A percentile compares a stretch with the other conserved stretches of the same genome.
Conservation (phyloP, 2,113 vertebrate species). For the Labeo rohita region DNA sequence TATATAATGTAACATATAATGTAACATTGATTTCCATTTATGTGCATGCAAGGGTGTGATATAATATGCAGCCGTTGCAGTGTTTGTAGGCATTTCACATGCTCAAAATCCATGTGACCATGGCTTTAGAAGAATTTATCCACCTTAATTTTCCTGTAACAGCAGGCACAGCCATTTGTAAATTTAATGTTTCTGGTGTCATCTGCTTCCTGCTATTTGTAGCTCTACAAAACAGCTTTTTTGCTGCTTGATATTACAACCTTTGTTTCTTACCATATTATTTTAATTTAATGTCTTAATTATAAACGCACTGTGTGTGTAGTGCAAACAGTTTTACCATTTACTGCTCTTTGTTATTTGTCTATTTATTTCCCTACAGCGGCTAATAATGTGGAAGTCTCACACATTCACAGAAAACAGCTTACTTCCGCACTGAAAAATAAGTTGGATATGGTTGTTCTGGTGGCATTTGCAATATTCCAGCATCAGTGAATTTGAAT, state of each 20-base stretch:
- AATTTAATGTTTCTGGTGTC: neutral
- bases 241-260: no score
- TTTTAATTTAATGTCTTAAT: no score
- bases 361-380: no score
- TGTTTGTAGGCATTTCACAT: neutral
- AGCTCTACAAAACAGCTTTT: no score
- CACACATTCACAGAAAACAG: no score
- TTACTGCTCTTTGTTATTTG: no score
- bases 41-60: neutral
- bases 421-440: neutral
- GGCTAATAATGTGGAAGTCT: no score
- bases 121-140: neutral
- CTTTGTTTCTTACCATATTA: no score
- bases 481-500: neutral
- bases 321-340: no score
- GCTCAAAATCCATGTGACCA: neutral
- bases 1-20: no score
- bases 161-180: neutral
- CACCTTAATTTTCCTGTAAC: neutral
- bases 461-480: neutral
- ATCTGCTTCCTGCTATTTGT: neutral
- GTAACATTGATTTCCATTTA: no score
- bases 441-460: neutral
- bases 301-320: no score
- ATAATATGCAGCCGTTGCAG: neutral